Base-by-base conservation (phyloP, 2,888 invertebrate genomes). In the Xestia ashworthii region DNA sequence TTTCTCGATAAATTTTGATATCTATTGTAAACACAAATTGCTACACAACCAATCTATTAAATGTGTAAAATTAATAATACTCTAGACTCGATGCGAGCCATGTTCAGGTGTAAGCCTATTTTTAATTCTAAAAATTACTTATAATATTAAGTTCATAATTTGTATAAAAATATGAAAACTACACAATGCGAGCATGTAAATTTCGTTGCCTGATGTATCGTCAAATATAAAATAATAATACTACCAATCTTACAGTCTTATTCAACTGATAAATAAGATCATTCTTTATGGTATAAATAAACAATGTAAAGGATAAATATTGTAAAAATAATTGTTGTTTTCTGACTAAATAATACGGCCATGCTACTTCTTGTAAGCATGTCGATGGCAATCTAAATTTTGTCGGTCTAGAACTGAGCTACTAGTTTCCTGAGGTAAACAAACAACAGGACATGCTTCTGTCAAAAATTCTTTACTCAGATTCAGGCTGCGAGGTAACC, bases 11-110 rank as follows among this genome's bases (percentile, higher is more conserved):
- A 22, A 41, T 53, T 19, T 55, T 11, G 41, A 71, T 12, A 32
- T 3, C 1, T 25, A 44, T 22, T 16, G 41, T 53, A 53, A 53
- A 53, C 22, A 32, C 44, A 32, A 55, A 19, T 19, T 19, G 32
- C 9, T 38, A 62, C 9, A 44, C 14, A 44, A 64, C 41, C n/a
- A 44, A 44, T 25, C 16, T 44, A 25, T 14, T 44, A 14, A 44
- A n/a, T 65, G n/a, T 25, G 44, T 44, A 25, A 65, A 44, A 65
- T 44, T 25, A 16, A 44, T 44, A 16, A 60, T 60, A 32, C 38
- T 22, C 16, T 60, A 22, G 69, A 67, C 81, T 81, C 83, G 81
- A 81, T 81, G 62, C 81, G 83, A 81, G 81, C 62, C 73, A 78
- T 41, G 32, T 16, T 71, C 14, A 53, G 22, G 11, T 48, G 53